Evolutionary conservation across 2,797 vertebrate species (phyloP).

Genomic region (Brotula barbata): DNA sequence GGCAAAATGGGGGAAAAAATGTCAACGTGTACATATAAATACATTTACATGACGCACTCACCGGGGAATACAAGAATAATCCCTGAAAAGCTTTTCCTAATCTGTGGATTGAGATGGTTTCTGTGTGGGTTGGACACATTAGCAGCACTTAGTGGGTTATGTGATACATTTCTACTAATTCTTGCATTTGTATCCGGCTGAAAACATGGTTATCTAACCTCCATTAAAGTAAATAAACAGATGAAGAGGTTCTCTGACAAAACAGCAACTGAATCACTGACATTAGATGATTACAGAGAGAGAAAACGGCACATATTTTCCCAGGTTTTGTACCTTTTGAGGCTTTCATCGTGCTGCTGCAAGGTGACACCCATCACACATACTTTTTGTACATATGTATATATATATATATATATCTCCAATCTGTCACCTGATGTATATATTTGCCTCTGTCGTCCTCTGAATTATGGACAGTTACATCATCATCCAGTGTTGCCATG

Average conservation of each 20-base stretch:
- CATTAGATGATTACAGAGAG: not conserved
- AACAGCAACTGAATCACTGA: constrained; percentile 15
- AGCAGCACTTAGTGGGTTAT: constrained; percentile 55
- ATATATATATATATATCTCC: constrained; percentile 38
- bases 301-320: not conserved
- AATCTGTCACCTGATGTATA: constrained; percentile 25
- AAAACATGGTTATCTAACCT: constrained; percentile 50
- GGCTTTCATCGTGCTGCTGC: constrained; percentile 23
- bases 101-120: constrained; percentile 35
- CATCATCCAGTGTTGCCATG: constrained; percentile 21
- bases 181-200: constrained; percentile 14
- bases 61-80: no score
- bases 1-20: no score
- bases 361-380: constrained; percentile 50
- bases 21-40: no score
- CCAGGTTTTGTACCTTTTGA: constrained; percentile 11
- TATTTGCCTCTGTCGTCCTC: constrained; percentile 24
- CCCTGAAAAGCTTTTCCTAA: no score
- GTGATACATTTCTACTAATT: constrained; percentile 48
- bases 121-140: constrained; percentile 32
- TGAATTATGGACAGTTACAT: constrained; percentile 36
- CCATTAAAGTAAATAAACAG: no score
- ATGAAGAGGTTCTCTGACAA: no score
- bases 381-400: no score
- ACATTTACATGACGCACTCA: no score